These are phyloP conservation scores for Albula glossodonta DNA, from an alignment of 2,113 vertebrate genomes.

Conservation along the genomic window DNA sequence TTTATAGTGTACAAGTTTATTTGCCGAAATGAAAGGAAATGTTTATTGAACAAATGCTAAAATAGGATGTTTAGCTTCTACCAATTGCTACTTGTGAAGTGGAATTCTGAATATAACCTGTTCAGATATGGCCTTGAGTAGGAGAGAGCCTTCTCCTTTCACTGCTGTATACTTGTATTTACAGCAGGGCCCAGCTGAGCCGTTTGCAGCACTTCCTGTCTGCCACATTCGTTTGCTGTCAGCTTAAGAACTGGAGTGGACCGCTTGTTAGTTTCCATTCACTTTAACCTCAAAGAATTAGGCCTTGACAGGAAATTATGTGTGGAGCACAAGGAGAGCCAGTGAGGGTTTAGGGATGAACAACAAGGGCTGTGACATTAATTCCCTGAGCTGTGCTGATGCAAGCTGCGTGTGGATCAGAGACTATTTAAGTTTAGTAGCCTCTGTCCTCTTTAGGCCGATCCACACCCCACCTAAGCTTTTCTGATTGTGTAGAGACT, in stretches of 20 bases:
- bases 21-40: background rate
- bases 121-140: too few species aligned
- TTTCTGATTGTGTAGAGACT: background rate
- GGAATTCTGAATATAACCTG: too few species aligned
- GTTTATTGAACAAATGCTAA: too few species aligned
- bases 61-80: too few species aligned
- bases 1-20: background rate
- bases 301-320: constrained; percentile 63
- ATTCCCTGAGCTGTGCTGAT: constrained; percentile 70
- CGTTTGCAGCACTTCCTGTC: background rate
- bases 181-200: background rate
- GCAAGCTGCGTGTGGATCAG: constrained; percentile 56
- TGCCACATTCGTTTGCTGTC: background rate
- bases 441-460: constrained; percentile 40
- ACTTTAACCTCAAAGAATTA: constrained; percentile 66
- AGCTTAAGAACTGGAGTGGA: constrained; percentile 27
- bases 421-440: constrained; percentile 50
- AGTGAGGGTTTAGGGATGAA: constrained; percentile 57
- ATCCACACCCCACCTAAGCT: background rate
- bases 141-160: background rate
- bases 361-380: constrained; percentile 62
- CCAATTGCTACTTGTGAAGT: too few species aligned
- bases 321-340: constrained; percentile 51
- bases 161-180: background rate
- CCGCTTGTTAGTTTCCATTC: constrained; percentile 46